Evolutionary conservation across 2,888 invertebrate species (phyloP).

Genomic region (Neria commutata): DNA sequence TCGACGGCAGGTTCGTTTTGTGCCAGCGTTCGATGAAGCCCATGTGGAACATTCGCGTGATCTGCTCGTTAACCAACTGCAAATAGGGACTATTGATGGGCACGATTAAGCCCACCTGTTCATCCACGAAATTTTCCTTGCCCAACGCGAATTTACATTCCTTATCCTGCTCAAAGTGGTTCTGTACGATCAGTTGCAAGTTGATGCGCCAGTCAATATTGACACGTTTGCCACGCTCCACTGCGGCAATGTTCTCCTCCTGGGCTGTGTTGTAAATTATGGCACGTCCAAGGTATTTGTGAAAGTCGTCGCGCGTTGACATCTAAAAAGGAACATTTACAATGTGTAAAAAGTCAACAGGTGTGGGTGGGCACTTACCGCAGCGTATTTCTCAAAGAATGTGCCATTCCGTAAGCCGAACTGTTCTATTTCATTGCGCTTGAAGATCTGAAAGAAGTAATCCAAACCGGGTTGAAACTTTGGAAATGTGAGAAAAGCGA

Average conservation of each 20-base stretch:
- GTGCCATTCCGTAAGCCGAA: conserved; percentile 81
- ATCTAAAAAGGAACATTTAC: conserved; percentile 29
- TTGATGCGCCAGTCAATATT: conserved; percentile 83
- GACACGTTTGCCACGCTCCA: conserved; percentile 73
- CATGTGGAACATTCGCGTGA: conserved; percentile 80
- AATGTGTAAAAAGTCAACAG: background rate
- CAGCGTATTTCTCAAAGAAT: conserved; percentile 72
- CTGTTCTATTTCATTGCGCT: conserved; percentile 65
- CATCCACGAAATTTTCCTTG: conserved; percentile 79
- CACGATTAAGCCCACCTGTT: conserved; percentile 79
- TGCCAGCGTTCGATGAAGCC: conserved; percentile 87
- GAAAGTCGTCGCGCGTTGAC: conserved; percentile 51
- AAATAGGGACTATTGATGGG: conserved; percentile 79
- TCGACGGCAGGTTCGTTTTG: conserved; percentile 75
- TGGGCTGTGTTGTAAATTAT: conserved; percentile 63
- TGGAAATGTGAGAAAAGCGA: conserved; percentile 91
- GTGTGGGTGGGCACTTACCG: conserved; percentile 57
- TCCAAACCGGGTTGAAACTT: conserved; percentile 64
- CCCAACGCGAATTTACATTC: conserved; percentile 78
- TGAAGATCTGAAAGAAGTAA: conserved; percentile 59
- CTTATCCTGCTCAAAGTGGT: conserved; percentile 70
- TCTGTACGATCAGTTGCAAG: conserved; percentile 74
- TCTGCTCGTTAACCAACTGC: conserved; percentile 75
- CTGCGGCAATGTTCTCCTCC: conserved; percentile 64
- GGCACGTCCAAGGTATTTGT: conserved; percentile 66